phyloP scores from a whole-genome alignment of 2,113 vertebrate genomes.

The Zosterops lateralis region DNA sequence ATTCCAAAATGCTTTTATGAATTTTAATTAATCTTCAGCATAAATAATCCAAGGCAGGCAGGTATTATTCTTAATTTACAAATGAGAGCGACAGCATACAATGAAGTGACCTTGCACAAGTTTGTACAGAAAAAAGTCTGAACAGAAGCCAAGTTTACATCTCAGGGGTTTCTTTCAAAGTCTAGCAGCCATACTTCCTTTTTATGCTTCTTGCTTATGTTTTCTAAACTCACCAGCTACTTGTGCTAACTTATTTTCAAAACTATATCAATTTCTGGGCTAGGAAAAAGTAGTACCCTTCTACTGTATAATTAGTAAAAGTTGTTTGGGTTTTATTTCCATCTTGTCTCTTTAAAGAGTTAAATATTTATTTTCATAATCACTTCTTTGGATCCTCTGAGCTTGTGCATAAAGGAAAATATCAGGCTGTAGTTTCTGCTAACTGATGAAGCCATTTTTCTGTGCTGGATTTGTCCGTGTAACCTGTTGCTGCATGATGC shows the following conservation, averaged over 20 bases:
- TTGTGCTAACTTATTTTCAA: not conserved
- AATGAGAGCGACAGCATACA: not conserved
- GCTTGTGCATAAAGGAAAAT: rapidly evolving
- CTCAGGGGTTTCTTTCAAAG: not conserved
- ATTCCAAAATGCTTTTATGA: not conserved
- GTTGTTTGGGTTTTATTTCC: not conserved
- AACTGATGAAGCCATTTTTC: not conserved
- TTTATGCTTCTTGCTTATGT: not conserved
- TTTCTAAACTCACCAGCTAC: not conserved
- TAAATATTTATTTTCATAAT: not conserved
- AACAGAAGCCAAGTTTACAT: not conserved
- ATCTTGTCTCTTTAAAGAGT: not conserved
- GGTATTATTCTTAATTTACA: conserved; percentile 3
- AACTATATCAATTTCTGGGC: not conserved
- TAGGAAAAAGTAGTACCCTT: not conserved
- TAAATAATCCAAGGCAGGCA: not conserved
- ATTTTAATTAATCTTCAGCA: not conserved
- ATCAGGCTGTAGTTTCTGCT: not conserved
- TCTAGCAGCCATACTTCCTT: not conserved
- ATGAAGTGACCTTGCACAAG: not conserved
- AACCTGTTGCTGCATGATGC: not conserved
- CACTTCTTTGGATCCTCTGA: not conserved
- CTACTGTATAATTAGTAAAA: not conserved
- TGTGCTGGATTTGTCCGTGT: not conserved
- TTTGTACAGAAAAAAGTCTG: not conserved